Evolutionary conservation across 2,888 invertebrate species (phyloP).

Genomic region (Rambutsinella grinnellia): DNA sequence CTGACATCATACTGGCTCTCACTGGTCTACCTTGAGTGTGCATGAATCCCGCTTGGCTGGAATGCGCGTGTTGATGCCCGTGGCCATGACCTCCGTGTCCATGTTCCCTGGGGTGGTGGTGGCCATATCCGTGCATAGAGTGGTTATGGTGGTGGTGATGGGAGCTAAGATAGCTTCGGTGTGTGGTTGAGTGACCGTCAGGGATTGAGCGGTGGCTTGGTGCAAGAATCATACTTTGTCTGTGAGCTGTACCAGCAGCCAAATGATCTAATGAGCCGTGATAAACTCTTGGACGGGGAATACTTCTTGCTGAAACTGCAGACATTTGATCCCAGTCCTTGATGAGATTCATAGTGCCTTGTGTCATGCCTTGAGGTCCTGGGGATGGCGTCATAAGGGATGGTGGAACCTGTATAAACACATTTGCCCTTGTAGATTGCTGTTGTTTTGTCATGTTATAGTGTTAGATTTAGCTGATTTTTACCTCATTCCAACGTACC

Average conservation of each 20-base stretch:
- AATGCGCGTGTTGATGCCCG: not conserved
- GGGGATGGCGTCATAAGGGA: conserved; percentile 62
- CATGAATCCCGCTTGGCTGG: conserved; percentile 36
- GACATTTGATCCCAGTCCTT: conserved; percentile 89
- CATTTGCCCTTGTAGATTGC: too few relatives aligned
- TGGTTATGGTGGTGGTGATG: conserved; percentile 66
- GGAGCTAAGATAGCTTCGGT: conserved; percentile 61
- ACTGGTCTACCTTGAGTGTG: conserved; percentile 63
- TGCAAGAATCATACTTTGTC: conserved; percentile 47
- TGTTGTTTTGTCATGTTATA: too few relatives aligned
- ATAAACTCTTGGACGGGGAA: conserved; percentile 88
- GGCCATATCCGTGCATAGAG: conserved; percentile 57
- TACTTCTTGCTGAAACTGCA: conserved; percentile 90
- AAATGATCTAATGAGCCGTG: conserved; percentile 59
- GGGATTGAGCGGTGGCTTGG: conserved; percentile 58
- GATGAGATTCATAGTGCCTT: conserved; percentile 58
- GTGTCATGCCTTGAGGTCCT: conserved; percentile 59
- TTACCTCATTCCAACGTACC: too few relatives aligned
- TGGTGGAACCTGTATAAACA: conserved; percentile 36
- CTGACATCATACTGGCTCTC: conserved; percentile 62
- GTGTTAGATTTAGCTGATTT: not conserved
- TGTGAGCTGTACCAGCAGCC: conserved; percentile 30
- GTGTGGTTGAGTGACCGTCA: conserved; percentile 63
- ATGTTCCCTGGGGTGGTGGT: conserved; percentile 16
- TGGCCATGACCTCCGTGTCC: conserved; percentile 26